Evolutionary conservation across 2,113 vertebrate genomes (phyloP).

Genomic region (Cavia aperea): DNA sequence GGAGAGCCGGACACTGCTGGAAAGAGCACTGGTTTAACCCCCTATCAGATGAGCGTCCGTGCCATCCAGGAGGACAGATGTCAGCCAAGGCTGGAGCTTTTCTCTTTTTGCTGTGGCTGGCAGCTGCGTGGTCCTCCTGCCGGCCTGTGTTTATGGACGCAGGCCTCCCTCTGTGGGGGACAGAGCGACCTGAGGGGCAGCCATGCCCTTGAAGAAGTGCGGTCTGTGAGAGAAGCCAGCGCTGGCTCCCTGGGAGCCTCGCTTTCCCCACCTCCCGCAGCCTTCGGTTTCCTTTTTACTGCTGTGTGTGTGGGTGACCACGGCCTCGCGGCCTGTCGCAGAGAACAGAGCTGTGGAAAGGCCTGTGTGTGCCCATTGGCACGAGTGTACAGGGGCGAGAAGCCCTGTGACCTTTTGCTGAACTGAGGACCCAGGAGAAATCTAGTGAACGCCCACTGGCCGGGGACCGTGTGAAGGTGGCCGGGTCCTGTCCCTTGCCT

Average conservation of each 20-base stretch:
- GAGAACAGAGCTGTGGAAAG: not conserved
- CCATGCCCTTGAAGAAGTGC: not conserved
- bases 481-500: no score
- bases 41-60: not conserved
- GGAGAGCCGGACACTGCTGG: not conserved
- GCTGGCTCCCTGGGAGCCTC: not conserved
- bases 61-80: not conserved
- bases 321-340: not conserved
- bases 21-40: not conserved
- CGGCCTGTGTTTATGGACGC: not conserved
- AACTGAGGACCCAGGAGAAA: not conserved
- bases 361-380: not conserved
- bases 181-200: not conserved
- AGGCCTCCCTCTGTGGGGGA: not conserved
- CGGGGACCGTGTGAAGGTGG: no score
- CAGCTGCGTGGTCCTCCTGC: not conserved
- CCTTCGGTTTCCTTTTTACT: not conserved
- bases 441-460: accelerated
- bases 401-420: not conserved
- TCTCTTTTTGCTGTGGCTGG: not conserved
- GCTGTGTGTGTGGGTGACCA: not conserved
- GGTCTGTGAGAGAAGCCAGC: not conserved
- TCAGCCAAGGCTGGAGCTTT: not conserved
- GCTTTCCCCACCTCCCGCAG: not conserved
- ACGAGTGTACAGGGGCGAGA: not conserved